These are phyloP conservation scores for Cydia pomonella DNA, from an alignment of 1,140 invertebrate genomes.

Conservation along the genomic window DNA sequence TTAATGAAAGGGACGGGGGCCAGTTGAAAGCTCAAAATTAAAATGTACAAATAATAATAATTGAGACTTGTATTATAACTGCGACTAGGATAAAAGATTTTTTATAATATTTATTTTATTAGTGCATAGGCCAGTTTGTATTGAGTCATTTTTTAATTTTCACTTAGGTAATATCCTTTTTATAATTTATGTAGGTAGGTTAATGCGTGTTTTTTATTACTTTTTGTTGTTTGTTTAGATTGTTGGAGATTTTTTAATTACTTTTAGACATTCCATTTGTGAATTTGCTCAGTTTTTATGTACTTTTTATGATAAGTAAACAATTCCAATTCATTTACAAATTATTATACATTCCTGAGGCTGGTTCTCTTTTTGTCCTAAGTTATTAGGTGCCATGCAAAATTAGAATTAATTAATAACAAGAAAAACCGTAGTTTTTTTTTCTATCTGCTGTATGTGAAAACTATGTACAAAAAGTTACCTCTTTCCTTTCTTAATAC, in stretches of 20 bases:
- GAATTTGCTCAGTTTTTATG: slow-evolving; percentile 45
- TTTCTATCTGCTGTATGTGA: not conserved
- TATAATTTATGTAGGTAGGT: slow-evolving; percentile 51
- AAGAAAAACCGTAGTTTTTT: not conserved
- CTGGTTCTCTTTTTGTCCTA: slow-evolving; percentile 27
- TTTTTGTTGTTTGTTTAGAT: slow-evolving; percentile 69
- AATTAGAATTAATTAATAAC: slow-evolving; percentile 18
- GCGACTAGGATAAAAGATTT: slow-evolving; percentile 50
- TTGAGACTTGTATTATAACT: slow-evolving; percentile 54
- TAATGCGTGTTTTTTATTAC: slow-evolving; percentile 61
- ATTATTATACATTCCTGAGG: slow-evolving; percentile 8
- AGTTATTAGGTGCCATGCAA: slow-evolving; percentile 37
- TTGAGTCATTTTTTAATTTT: slow-evolving; percentile 64
- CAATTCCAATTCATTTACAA: slow-evolving; percentile 12
- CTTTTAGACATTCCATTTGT: slow-evolving; percentile 60
- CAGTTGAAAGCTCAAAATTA: slow-evolving; percentile 76
- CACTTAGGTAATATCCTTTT: slow-evolving; percentile 45
- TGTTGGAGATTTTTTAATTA: slow-evolving; percentile 68
- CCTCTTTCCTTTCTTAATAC: slow-evolving; percentile 12
- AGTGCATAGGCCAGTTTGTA: slow-evolving; percentile 72
- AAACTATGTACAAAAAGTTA: slow-evolving; percentile 20
- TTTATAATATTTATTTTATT: slow-evolving; percentile 75
- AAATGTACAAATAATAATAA: slow-evolving; percentile 71
- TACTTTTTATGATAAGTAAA: slow-evolving; percentile 23
- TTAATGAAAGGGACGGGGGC: slow-evolving; percentile 68